A percentile compares a stretch with the other conserved stretches of the same genome.
These are phyloP conservation scores for Sinocyclocheilus anophthalmus DNA, from an alignment of 2,113 vertebrate species.

Conservation along the genomic window DNA sequence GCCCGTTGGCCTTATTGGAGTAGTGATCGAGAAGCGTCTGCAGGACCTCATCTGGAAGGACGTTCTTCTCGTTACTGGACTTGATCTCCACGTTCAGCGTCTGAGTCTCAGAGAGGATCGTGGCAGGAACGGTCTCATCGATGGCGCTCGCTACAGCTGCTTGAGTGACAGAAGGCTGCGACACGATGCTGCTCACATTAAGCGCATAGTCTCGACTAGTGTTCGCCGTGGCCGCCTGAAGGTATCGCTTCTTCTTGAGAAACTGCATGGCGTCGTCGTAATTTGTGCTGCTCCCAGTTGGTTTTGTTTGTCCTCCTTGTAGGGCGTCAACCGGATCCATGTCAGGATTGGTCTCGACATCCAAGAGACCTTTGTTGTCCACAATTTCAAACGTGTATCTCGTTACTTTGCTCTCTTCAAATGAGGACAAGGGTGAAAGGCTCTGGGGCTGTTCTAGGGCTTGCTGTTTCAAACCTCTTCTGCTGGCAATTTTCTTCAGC, in stretches of 20 bases:
- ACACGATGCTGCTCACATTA: constrained; percentile 88
- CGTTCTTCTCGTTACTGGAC: constrained; percentile 89
- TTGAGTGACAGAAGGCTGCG: constrained; percentile 89
- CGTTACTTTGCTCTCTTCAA: constrained; percentile 90
- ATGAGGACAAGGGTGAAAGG: constrained; percentile 85
- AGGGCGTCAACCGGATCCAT: constrained; percentile 89
- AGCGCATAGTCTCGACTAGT: constrained; percentile 87
- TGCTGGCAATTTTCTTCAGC: constrained; percentile 90
- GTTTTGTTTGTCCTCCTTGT: constrained; percentile 88
- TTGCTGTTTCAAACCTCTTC: constrained; percentile 85
- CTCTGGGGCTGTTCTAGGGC: constrained; percentile 81
- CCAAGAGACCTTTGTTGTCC: constrained; percentile 90
- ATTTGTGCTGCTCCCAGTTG: constrained; percentile 90
- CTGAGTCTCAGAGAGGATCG: constrained; percentile 86
- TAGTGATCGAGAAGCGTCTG: constrained; percentile 97
- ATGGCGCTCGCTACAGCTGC: constrained; percentile 90
- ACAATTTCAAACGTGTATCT: constrained; percentile 95
- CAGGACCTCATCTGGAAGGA: constrained; percentile 95
- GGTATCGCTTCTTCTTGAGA: constrained; percentile 96
- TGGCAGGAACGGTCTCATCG: constrained; percentile 86
- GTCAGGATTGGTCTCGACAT: constrained; percentile 85
- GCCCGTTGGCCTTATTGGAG: constrained; percentile 95
- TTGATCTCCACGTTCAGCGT: constrained; percentile 89
- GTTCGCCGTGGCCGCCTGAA: constrained; percentile 89
- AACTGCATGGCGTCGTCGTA: constrained; percentile 99